Base-by-base conservation (phyloP, 2,888 invertebrate species). In the Agriopis marginaria region DNA sequence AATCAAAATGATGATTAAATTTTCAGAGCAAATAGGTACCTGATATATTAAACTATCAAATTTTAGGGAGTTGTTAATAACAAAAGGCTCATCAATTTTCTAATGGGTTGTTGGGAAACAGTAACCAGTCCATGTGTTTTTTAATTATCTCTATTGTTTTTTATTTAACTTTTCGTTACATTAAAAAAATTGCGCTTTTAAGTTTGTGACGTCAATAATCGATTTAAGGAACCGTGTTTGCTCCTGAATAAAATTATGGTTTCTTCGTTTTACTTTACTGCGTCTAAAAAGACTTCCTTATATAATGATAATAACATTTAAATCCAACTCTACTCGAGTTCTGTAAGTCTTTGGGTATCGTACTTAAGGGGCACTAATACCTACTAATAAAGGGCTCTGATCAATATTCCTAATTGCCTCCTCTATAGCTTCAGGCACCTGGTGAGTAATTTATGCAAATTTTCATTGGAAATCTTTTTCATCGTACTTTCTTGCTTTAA, bases 361-460 rank as follows among this genome's bases (percentile, higher is more conserved):
- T 63, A 44, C 23, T 51, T 56, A 63, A 67, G 17, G 10, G 47
- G 45, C 58, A 60, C 63, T 62, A 66, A 61, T 56, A 58, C 62
- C 62, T 62, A 62, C 66, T 71, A 70, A 70, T 58, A 56, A 56
- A 63, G 47, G 54, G 59, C 42, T 58, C 45, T 62, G 55, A 68
- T 63, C 55, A 58, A 67, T 63, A 60, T 65, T 70, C 50, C 44
- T 55, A 66, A 66, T 66, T 60, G 50, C 51, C 69, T 56, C 39
- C 53, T 71, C 42, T 54, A 44, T 67, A 47, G 58, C 59, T 63
- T 23, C 66, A 62, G 67, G 71, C 70, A 61, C 55, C 55, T 61
- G 71, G 75, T 74, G 47, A 75, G 73, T 75, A 72, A 66, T 70
- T 70, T 64, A 68, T 69, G 66, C 58, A 61, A 58, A 56, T 63